Conservation (phyloP, 2,113 vertebrate species). For the Cygnus atratus region DNA sequence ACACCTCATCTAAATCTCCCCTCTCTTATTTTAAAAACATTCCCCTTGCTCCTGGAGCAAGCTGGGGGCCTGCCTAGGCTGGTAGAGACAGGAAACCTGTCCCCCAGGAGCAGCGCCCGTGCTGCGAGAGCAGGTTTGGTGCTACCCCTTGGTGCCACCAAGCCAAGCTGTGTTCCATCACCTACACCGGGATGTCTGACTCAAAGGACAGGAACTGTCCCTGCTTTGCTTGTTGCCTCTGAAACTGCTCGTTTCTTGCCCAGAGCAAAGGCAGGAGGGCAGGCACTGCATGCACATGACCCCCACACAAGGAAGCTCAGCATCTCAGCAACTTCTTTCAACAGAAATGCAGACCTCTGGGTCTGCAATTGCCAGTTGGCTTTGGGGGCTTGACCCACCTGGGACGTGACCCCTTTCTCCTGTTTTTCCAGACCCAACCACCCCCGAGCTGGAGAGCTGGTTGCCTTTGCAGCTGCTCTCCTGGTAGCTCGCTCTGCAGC, state of each 20-base stretch:
- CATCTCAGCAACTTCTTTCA: background rate
- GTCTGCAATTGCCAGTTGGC: rapidly evolving
- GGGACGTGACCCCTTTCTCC: background rate
- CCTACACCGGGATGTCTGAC: background rate
- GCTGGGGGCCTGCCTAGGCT: background rate
- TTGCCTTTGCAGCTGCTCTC: rapidly evolving
- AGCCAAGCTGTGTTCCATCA: background rate
- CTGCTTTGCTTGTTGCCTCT: background rate
- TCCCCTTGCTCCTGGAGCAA: background rate
- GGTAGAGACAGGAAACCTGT: background rate
- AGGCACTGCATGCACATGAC: rapidly evolving
- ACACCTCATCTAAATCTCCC: too few relatives aligned
- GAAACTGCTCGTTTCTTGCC: background rate
- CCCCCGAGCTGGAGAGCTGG: rapidly evolving
- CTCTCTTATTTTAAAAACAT: too few relatives aligned
- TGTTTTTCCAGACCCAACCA: background rate
- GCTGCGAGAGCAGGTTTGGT: background rate
- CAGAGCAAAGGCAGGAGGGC: background rate
- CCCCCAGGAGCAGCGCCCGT: background rate
- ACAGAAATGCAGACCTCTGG: rapidly evolving
- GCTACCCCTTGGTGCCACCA: background rate
- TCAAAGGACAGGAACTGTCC: background rate
- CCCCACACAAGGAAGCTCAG: background rate
- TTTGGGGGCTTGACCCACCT: background rate
- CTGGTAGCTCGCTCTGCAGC: background rate